Base-by-base conservation (phyloP, 1,140 invertebrate species). In the Globodera rostochiensis region DNA sequence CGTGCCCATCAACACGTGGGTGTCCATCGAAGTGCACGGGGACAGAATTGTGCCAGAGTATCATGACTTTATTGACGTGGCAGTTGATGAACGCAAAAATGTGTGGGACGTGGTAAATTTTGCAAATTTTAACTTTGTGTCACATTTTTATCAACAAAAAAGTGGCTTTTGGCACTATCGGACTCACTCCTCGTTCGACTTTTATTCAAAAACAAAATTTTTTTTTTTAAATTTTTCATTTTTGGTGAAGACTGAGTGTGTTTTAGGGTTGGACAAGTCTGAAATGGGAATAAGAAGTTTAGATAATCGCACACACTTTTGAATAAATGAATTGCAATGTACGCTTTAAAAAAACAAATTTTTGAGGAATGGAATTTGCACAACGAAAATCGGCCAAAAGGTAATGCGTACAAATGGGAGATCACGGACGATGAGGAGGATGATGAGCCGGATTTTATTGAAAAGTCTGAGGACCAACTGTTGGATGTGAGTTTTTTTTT, bases 301-400 rank as follows among this genome's bases (percentile, higher is more conserved):
- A n/a, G n/a, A n/a, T n/a, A n/a, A n/a, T 25, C 25, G 25, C 25
- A 25, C 25, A 1, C 25, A 25, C 1, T 25, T 25, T 25, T 25
- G 25, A 25, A 7, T 6, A 69, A 69, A 21, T 36, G 36, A 3
- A 3, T 36, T 36, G 36, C 1, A 36, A 36, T 3, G 36, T 36
- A 36, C 36, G 36, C 36, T 11, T 69, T 15, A 21, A 11, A 69
- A 45, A 6, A 11, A 71, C 57, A 64, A 47, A 11, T 46, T 53
- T 78, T 78, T 69, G 7, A 78, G 77, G 77, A 78, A 50, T 78
- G 77, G 77, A 78, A 78, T 69, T 53, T 69, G 19, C 25, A 78
- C 66, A 78, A 78, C 49, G 49, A 25, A 64, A 78, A 78, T 70
- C 69, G 69, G 1, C 77, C 77, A 36, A 78, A 70, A 25, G 70